Evolutionary conservation across 1,140 invertebrate genomes (phyloP), one percentile per base, ranked within the genome.

Genomic region (Drosophila grimshawi): DNA sequence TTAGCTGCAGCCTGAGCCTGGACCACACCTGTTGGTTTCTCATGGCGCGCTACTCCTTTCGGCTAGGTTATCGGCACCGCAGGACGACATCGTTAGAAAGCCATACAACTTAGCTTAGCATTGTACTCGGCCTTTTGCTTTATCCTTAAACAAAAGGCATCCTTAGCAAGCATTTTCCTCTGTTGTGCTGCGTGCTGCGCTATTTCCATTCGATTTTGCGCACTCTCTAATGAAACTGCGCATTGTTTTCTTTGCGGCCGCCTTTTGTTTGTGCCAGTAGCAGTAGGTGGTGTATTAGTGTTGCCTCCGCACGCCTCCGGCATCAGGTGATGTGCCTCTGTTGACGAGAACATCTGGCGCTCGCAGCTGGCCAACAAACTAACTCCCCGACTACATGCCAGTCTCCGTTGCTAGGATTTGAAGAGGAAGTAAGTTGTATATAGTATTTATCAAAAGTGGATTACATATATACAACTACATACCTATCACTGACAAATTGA

Each of bases 151-250:
- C 72, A 75, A 75, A 59, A 33, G 60, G 30, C 51, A 37, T 53
- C 45, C 72, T 75, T 59, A 56, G 60, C 66, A 56, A 49, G 61
- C 37, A 33, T 11, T 32, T 27, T 43, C 11, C 43, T 56, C 41
- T 5, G 8, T 8, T 63, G 30, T 10, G 56, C 65, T 69, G 57
- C 81, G 41, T 82, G 81, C 78, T 82, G 81, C 78, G 78, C 53
- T 80, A 43, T 51, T 53, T 52, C 66, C 5, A n/a, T 72, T 39
- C 37, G 32, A 55, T 76, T 83, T 78, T 73, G 80, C 57, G 30
- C 72, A 65, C 7, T 43, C 11, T 19, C 37, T 60, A 60, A 60
- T 60, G 56, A 11, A 60, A 43, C 11, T 56, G 64, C 51, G 56
- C 71, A 32, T 74, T 68, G 71, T 74, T 45, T 69, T 10, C 39